Base-by-base conservation (phyloP, 2,113 vertebrate genomes). In the Guaruba guarouba region DNA sequence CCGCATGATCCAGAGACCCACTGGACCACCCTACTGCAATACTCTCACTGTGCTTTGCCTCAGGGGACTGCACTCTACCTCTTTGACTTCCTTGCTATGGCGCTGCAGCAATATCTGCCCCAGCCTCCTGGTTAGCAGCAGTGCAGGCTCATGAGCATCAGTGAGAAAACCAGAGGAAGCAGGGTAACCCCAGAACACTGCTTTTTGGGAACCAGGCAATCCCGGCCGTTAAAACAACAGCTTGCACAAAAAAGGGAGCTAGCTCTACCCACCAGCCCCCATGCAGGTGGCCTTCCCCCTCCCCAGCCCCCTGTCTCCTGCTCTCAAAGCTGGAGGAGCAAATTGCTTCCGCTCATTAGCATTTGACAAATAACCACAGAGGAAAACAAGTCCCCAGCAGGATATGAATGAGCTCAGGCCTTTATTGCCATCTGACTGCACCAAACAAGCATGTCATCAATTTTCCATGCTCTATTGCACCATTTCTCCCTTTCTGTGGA, bases 371-470 rank as follows among this genome's bases (percentile, higher is more conserved):
- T 12, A 68, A 64, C 83, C 91, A 71, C 88, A 64, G 23, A 39
- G 86, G 75, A 76, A n/a, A 93, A 75, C 74, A 67, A 75, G 84
- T 49, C 86, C 88, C 82, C 68, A 20, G 93, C 94, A 89, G 91
- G 73, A 67, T 7, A 51, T n/a, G 84, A 67, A 70, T 19, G 74
- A 89, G 74, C 83, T 81, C 64, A 17, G 68, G 52, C 51, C 62
- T 71, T 48, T 31, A 13, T 46, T 39, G 81, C 88, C 86, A 35
- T 27, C 83, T 11, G n/a, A 71, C 83, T 85, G 62, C 86, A 84
- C 86, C 91, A 39, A 52, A 64, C n/a, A 31, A 10, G 31, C 64
- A 62, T 66, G 85, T 75, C 37, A 46, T 10, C 46, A 41, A 62
- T 70, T 70, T 35, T 27, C 91, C 86, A 41, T 1, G 59, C 55